Evolutionary conservation across 2,888 invertebrate genomes (phyloP).

Genomic region (Osmoderma eremita): DNA sequence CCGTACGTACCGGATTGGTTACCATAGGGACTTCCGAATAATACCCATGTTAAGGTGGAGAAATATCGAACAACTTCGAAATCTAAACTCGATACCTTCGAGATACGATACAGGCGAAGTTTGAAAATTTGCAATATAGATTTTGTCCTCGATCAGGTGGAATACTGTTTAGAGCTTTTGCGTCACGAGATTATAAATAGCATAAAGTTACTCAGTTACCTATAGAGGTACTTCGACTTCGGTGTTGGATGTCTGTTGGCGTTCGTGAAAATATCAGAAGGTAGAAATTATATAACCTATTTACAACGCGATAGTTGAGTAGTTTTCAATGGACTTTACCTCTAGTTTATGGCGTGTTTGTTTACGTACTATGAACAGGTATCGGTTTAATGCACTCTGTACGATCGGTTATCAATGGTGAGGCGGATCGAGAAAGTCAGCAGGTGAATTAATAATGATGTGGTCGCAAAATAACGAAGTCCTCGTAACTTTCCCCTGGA

Average conservation of each 20-base stretch:
- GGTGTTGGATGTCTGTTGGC: neutral
- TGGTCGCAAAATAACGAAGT: too few relatives aligned
- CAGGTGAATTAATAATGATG: too few relatives aligned
- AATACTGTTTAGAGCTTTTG: conserved; percentile 22
- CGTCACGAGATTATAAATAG: conserved; percentile 28
- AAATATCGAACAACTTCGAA: conserved; percentile 16
- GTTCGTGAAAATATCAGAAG: conserved; percentile 11
- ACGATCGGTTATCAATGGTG: too few relatives aligned
- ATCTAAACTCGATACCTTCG: conserved; percentile 17
- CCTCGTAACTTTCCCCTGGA: too few relatives aligned
- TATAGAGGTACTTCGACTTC: neutral
- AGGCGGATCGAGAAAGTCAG: too few relatives aligned
- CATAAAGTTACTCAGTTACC: conserved; percentile 1
- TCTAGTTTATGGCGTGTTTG: conserved; percentile 26
- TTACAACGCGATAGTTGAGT: conserved; percentile 6
- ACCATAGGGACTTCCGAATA: neutral
- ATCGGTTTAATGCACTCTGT: conserved; percentile 25
- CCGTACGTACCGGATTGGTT: neutral
- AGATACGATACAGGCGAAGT: conserved; percentile 24
- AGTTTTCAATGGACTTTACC: conserved; percentile 11
- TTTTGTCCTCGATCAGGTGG: conserved; percentile 17
- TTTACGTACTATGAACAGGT: conserved; percentile 23
- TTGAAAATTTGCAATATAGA: conserved; percentile 19
- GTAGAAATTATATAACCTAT: conserved; percentile 32
- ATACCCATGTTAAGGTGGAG: neutral